Evolutionary conservation across 1,140 invertebrate species (phyloP).

Genomic region (Eriosoma lanigerum): DNA sequence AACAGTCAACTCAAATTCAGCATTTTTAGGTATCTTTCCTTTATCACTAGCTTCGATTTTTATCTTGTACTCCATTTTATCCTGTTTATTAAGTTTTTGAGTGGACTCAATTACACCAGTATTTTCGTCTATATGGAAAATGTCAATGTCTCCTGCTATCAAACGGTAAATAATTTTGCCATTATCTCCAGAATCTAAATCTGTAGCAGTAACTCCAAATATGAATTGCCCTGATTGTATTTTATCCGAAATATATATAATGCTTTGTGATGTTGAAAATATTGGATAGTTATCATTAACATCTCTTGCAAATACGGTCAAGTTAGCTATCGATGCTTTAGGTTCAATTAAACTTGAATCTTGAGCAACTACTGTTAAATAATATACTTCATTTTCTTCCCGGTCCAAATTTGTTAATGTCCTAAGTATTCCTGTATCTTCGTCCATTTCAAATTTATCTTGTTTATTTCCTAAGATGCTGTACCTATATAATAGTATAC

Average conservation of each 20-base stretch:
- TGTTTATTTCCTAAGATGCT: slow-evolving; percentile 78
- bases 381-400: slow-evolving; percentile 74
- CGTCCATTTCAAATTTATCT: slow-evolving; percentile 73
- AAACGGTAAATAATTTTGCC: slow-evolving; percentile 77
- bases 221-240: slow-evolving; percentile 77
- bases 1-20: slow-evolving; percentile 70
- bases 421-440: slow-evolving; percentile 73
- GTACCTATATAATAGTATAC: slow-evolving; percentile 61
- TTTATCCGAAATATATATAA: slow-evolving; percentile 76
- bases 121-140: slow-evolving; percentile 74
- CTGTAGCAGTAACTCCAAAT: slow-evolving; percentile 80
- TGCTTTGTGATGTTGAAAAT: slow-evolving; percentile 72
- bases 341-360: slow-evolving; percentile 84
- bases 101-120: slow-evolving; percentile 81
- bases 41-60: slow-evolving; percentile 73
- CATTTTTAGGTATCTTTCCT: slow-evolving; percentile 66
- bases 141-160: slow-evolving; percentile 72
- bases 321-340: slow-evolving; percentile 73
- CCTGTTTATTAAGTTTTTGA: slow-evolving; percentile 58
- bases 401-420: slow-evolving; percentile 74
- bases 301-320: slow-evolving; percentile 78
- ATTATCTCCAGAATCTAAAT: slow-evolving; percentile 78
- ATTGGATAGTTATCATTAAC: slow-evolving; percentile 85
- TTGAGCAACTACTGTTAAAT: slow-evolving; percentile 79
- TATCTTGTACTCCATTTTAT: slow-evolving; percentile 64